Base-by-base conservation (phyloP, 1,140 invertebrate genomes). In the Sminthurides bifidus region DNA sequence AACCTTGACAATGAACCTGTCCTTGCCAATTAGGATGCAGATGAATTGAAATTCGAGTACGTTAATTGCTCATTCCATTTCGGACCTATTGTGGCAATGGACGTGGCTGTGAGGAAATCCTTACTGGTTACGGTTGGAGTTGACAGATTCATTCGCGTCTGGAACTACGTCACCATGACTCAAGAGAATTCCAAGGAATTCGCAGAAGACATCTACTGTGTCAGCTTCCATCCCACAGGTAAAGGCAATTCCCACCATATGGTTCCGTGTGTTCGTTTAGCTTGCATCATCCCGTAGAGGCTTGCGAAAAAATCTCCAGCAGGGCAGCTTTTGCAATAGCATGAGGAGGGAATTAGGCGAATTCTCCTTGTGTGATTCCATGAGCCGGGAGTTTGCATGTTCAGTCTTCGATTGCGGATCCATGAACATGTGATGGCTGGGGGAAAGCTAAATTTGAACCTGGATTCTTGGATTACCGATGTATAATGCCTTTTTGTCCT, bases 21-120 rank as follows among this genome's bases (percentile, higher is more conserved):
- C 21, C 12, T 12, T 44, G 10, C 63, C 46, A 54, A 66, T 50
- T 67, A 67, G 45, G 71, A 74, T 48, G 67, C 68, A 52, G 66
- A 70, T 21, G 62, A 60, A 66, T 44, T 62, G 49, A 24, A 56
- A 29, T 75, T 76, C 68, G 72, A 75, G 56, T 65, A 68, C 19
- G 60, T 89, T 3, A 84, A 84, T 1, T 78, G 86, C 57, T 70
- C 79, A 0, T 79, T 91, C 59, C 91, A 94, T 69, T 81, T 84
- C 52, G 85, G 84, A 2, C 71, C 78, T 2, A 84, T 95, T 23
- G 79, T 81, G 33, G 80, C 79, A 17, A 68, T 93, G 21, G 82
- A 88, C 8, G 77, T 87, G 53, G 92, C 90, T 68, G 76, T 81
- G 2, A 87, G 89, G 81, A 94, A 93, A 71, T 83, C 88, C 0